phyloP scores from a whole-genome alignment of 2,797 vertebrate genomes.

The Petrocephalus schoutedeni region DNA sequence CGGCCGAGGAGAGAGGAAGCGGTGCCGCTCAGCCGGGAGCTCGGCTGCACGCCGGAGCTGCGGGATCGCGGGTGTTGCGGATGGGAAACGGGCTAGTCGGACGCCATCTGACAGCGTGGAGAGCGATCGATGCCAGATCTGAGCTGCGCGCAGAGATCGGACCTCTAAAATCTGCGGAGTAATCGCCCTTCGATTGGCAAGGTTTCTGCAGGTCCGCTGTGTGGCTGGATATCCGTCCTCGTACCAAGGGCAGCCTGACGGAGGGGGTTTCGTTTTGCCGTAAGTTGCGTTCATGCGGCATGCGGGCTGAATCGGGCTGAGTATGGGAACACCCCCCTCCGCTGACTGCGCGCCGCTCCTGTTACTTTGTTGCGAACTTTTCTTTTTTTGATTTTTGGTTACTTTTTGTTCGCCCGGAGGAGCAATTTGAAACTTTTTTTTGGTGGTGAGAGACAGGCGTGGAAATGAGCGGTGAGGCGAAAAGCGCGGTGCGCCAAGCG shows the following conservation, averaged over 20 bases:
- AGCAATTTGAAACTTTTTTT: conserved; percentile 34
- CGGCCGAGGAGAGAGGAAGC: neutral
- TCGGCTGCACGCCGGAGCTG: neutral
- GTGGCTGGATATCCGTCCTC: conserved; percentile 8
- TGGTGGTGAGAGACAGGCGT: conserved; percentile 12
- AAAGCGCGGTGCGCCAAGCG: conserved; percentile 24
- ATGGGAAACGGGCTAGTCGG: neutral
- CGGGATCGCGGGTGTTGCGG: conserved; percentile 19
- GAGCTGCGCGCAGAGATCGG: neutral
- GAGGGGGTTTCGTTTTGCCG: neutral
- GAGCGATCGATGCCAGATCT: neutral
- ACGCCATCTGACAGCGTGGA: neutral
- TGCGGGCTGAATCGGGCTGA: neutral
- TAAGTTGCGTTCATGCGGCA: neutral
- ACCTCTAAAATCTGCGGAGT: neutral
- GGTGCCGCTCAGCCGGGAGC: conserved; percentile 20
- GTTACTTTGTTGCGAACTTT: conserved; percentile 11
- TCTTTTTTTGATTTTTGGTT: neutral
- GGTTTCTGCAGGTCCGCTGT: conserved; percentile 10
- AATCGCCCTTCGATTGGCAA: neutral
- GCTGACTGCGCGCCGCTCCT: neutral
- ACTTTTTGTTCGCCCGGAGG: neutral
- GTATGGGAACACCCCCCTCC: neutral
- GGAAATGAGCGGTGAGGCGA: conserved; percentile 40
- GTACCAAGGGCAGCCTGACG: neutral